These are phyloP conservation scores for Callosobruchus maculatus DNA, from an alignment of 2,888 invertebrate species.

Conservation along the genomic window DNA sequence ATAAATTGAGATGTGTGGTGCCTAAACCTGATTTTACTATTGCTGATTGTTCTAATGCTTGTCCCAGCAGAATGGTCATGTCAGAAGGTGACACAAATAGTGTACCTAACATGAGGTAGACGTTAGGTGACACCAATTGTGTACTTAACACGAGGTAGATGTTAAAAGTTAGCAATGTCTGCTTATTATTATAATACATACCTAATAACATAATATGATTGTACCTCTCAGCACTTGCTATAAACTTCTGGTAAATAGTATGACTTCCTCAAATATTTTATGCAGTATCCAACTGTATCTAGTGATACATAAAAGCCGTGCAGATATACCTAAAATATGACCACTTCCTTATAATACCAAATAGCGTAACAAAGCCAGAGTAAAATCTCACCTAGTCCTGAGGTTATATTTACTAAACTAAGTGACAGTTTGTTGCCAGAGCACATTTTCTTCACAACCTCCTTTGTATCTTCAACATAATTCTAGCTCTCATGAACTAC, in stretches of 20 bases:
- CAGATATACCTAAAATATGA: not conserved
- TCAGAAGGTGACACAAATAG: too few relatives aligned
- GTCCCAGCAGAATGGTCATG: too few relatives aligned
- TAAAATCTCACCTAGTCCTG: not conserved
- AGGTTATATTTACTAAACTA: not conserved
- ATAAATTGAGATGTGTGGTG: too few relatives aligned
- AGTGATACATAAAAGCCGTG: not conserved
- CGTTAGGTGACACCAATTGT: too few relatives aligned
- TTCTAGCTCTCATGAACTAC: too few relatives aligned
- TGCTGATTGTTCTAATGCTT: too few relatives aligned
- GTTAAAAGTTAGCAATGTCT: too few relatives aligned
- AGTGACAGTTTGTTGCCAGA: not conserved
- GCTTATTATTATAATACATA: not conserved
- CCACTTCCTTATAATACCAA: not conserved
- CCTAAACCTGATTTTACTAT: too few relatives aligned
- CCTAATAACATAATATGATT: not conserved
- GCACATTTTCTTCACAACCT: constrained; percentile 7
- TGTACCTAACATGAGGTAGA: too few relatives aligned
- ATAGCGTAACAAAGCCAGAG: not conserved
- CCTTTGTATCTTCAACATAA: constrained; percentile 1
- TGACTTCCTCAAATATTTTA: not conserved
- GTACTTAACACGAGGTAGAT: too few relatives aligned
- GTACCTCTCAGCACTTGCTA: not conserved
- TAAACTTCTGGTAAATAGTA: not conserved
- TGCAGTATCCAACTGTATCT: not conserved